Evolutionary conservation across 2,113 vertebrate genomes (phyloP).

Genomic region (Oreotrochilus melanogaster): DNA sequence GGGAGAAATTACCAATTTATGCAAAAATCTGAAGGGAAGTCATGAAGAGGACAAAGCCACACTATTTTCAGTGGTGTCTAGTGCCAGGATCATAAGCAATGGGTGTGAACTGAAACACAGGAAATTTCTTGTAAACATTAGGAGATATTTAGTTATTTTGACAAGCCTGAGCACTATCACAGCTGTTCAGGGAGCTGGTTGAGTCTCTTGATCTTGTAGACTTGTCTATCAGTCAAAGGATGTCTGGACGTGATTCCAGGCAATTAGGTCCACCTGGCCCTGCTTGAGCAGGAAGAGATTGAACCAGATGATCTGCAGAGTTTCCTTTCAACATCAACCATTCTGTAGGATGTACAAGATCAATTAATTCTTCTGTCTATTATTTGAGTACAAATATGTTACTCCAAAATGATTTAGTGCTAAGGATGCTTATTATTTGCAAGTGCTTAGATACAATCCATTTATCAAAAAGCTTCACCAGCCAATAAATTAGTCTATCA

Average conservation of each 20-base stretch:
- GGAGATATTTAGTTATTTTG: background rate
- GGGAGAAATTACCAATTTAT: background rate
- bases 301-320: background rate
- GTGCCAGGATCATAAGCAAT: background rate
- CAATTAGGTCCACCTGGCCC: background rate
- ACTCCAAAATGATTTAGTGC: background rate
- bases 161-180: background rate
- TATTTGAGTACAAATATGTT: background rate
- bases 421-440: background rate
- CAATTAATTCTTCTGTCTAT: background rate
- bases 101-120: background rate
- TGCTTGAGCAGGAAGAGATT: background rate
- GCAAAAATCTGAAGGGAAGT: background rate
- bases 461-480: background rate
- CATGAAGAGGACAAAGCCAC: background rate
- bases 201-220: background rate
- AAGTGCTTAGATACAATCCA: background rate
- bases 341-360: background rate
- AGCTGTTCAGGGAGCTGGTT: background rate
- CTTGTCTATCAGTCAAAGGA: background rate
- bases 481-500: background rate
- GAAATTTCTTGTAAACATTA: background rate
- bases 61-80: background rate
- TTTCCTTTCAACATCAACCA: background rate
- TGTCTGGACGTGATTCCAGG: background rate